These are phyloP conservation scores for Meloidogyne floridensis DNA, from an alignment of 1,140 invertebrate genomes.

Conservation along the genomic window DNA sequence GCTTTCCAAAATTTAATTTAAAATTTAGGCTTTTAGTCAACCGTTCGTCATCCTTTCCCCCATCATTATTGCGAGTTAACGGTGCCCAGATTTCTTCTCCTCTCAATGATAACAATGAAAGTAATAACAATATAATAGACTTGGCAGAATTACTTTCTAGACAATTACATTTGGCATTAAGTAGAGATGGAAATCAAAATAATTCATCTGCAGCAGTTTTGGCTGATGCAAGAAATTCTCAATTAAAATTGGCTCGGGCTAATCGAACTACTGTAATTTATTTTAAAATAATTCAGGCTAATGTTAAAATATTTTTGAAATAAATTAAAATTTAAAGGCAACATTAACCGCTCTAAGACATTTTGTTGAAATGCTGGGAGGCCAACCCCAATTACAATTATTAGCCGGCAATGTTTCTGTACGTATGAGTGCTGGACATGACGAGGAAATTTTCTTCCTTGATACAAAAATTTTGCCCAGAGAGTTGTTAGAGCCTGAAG, in stretches of 20 bases:
- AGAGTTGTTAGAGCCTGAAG: slow-evolving; percentile 6
- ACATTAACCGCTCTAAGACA: slow-evolving; percentile 21
- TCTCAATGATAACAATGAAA: neutral
- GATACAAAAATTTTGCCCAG: slow-evolving; percentile 26
- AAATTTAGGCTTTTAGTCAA: neutral
- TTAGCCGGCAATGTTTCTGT: slow-evolving; percentile 31
- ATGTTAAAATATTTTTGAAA: too few species aligned
- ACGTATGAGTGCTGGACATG: slow-evolving; percentile 9
- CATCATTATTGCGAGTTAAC: neutral
- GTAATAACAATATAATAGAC: slow-evolving; percentile 9
- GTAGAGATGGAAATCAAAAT: neutral
- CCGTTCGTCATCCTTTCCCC: neutral
- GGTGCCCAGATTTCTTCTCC: neutral
- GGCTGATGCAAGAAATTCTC: slow-evolving; percentile 25
- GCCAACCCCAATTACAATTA: slow-evolving; percentile 19
- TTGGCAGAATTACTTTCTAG: slow-evolving; percentile 18
- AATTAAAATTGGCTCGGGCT: slow-evolving; percentile 8
- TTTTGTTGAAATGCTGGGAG: slow-evolving; percentile 30
- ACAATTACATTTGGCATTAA: slow-evolving; percentile 13
- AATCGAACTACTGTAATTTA: slow-evolving; percentile 15
- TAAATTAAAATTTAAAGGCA: neutral
- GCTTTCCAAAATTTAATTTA: too few species aligned
- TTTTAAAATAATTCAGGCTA: too few species aligned
- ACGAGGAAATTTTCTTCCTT: slow-evolving; percentile 12
- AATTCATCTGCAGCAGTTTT: slow-evolving; percentile 15